These are phyloP conservation scores for Coregonus suidteri DNA, from an alignment of 2,797 vertebrate species.

Conservation along the genomic window DNA sequence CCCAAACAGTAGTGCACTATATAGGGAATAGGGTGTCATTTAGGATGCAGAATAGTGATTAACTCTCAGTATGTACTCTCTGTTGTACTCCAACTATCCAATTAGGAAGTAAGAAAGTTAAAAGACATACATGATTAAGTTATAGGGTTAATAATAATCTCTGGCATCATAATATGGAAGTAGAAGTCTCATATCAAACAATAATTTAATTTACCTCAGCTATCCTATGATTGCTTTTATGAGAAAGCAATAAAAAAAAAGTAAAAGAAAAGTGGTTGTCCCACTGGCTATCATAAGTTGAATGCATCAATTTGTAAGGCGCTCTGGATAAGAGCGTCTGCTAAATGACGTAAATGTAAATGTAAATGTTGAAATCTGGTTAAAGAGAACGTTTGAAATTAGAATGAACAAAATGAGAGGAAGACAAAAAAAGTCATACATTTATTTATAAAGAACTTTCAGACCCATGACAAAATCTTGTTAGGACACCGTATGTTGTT, in stretches of 20 bases:
- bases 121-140: conserved; percentile 67
- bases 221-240: too few species aligned
- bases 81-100: conserved; percentile 42
- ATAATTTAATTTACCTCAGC: conserved; percentile 61
- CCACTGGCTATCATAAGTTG: too few species aligned
- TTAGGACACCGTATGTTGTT: too few species aligned
- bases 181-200: conserved; percentile 59
- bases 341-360: too few species aligned
- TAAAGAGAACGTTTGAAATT: not conserved
- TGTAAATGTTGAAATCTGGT: not conserved
- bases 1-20: not conserved
- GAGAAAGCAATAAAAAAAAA: not conserved
- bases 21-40: not conserved
- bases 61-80: conserved; percentile 51
- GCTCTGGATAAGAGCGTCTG: too few species aligned
- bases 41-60: conserved; percentile 29
- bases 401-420: not conserved
- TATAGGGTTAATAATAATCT: conserved; percentile 36
- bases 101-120: conserved; percentile 68
- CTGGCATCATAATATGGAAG: conserved; percentile 69
- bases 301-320: too few species aligned
- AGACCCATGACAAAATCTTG: too few species aligned
- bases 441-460: not conserved
- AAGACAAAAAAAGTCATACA: too few species aligned
- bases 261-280: too few species aligned